Percentiles rank a stretch among this genome's conserved stretches.
phyloP scores from a whole-genome alignment of 2,888 invertebrate genomes.

The Thalpophila matura region DNA sequence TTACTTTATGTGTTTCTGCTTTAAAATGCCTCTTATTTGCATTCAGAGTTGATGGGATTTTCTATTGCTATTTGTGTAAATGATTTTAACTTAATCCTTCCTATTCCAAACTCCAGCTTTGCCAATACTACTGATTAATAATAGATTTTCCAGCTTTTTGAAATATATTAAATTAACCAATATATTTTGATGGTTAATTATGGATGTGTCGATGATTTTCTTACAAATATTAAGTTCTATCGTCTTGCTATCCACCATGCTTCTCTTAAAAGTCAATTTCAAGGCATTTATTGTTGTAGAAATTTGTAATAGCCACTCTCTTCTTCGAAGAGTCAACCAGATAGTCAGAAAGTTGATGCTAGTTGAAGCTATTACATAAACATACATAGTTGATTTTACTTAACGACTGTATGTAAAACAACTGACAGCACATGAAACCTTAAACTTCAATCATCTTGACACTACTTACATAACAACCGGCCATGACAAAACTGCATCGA shows the following conservation, averaged over 20 bases:
- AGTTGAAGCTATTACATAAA: too few relatives aligned
- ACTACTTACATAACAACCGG: slow-evolving; percentile 61
- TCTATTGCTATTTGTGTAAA: slow-evolving; percentile 14
- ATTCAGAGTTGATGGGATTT: slow-evolving; percentile 8
- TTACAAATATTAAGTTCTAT: too few relatives aligned
- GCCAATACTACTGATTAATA: not conserved
- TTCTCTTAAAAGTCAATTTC: too few relatives aligned
- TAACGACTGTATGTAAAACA: slow-evolving; percentile 30
- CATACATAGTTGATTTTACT: slow-evolving; percentile 18
- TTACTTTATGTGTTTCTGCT: slow-evolving; percentile 34
- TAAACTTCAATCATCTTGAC: slow-evolving; percentile 66
- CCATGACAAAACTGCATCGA: slow-evolving; percentile 66
- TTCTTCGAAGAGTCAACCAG: too few relatives aligned
- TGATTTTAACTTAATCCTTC: slow-evolving; percentile 1
- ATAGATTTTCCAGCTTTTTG: too few relatives aligned
- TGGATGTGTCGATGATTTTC: too few relatives aligned
- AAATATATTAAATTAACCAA: too few relatives aligned
- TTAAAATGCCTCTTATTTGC: slow-evolving; percentile 21
- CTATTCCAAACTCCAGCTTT: not conserved
- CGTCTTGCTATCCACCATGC: too few relatives aligned
- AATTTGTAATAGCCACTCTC: too few relatives aligned
- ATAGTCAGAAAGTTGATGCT: too few relatives aligned
- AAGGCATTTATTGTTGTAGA: too few relatives aligned
- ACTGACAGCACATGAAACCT: slow-evolving; percentile 51
- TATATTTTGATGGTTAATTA: too few relatives aligned